Conservation (phyloP, 1,140 invertebrate genomes). For the Wiebesia pumilae region DNA sequence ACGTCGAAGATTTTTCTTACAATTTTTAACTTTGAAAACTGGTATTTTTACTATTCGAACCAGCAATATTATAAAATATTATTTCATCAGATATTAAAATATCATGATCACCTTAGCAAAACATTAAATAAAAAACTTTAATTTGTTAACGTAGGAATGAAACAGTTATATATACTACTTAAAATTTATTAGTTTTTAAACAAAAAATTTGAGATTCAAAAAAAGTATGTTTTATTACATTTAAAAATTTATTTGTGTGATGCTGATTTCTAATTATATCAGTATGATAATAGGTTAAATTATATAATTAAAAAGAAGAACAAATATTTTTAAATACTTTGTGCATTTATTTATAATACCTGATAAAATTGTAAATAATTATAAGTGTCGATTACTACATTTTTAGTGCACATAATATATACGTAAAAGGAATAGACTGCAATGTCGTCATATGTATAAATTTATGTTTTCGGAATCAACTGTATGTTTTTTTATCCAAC, state of each 20-base stretch:
- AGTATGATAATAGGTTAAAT: background rate
- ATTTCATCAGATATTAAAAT: too few relatives aligned
- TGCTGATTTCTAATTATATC: background rate
- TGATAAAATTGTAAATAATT: background rate
- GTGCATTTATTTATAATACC: background rate
- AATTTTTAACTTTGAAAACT: too few relatives aligned
- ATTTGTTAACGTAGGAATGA: too few relatives aligned
- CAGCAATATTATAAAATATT: background rate
- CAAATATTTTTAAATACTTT: background rate
- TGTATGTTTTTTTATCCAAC: background rate
- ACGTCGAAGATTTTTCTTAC: too few relatives aligned
- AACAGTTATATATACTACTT: too few relatives aligned
- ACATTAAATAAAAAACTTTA: too few relatives aligned
- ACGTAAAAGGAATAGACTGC: background rate
- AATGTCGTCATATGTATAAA: conserved; percentile 25
- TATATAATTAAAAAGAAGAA: background rate
- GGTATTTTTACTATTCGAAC: background rate
- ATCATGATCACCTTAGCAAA: too few relatives aligned
- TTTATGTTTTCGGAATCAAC: conserved; percentile 2
- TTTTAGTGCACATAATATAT: background rate
- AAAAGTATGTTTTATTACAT: background rate
- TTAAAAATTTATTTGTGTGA: background rate
- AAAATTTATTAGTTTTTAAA: background rate
- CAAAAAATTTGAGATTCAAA: background rate
- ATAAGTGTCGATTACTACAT: background rate